These are phyloP conservation scores for Ennomos quercinarius DNA, from an alignment of 2,888 invertebrate genomes.

Conservation along the genomic window DNA sequence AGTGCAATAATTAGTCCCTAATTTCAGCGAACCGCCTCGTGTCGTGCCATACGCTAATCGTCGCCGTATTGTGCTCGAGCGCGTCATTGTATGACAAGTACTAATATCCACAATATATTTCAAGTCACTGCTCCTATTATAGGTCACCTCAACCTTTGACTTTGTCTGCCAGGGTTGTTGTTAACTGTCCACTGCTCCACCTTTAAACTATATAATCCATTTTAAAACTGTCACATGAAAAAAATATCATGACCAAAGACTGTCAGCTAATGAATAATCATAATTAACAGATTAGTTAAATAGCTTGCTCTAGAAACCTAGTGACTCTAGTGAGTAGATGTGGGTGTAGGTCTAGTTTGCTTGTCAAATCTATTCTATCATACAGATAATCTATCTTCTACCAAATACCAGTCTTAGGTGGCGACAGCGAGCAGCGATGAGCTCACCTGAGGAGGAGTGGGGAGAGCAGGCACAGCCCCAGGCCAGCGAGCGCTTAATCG, in stretches of 20 bases:
- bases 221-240: constrained; percentile 21
- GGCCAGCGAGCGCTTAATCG: constrained; percentile 51
- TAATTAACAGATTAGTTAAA: constrained; percentile 7
- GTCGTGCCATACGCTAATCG: constrained; percentile 50
- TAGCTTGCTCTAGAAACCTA: constrained; percentile 11
- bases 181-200: constrained; percentile 25
- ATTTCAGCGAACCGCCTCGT: constrained; percentile 52
- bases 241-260: constrained; percentile 4
- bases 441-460: constrained; percentile 51
- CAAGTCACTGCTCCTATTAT: constrained; percentile 44
- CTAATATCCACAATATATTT: constrained; percentile 44
- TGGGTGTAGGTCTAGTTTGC: constrained; percentile 5
- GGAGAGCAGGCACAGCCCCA: constrained; percentile 39
- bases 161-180: constrained; percentile 36
- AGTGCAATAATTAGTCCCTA: constrained; percentile 57
- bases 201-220: constrained; percentile 16
- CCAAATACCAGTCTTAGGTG: constrained; percentile 31
- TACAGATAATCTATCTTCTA: constrained; percentile 24
- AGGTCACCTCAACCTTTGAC: constrained; percentile 57
- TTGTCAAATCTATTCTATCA: constrained; percentile 13
- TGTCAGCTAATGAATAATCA: background rate
- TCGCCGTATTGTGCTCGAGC: constrained; percentile 46
- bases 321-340: background rate
- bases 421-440: constrained; percentile 49
- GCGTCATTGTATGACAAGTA: constrained; percentile 53